These are phyloP conservation scores for Trididemnum clinides DNA, from an alignment of 23 tunicate species.

Conservation along the genomic window DNA sequence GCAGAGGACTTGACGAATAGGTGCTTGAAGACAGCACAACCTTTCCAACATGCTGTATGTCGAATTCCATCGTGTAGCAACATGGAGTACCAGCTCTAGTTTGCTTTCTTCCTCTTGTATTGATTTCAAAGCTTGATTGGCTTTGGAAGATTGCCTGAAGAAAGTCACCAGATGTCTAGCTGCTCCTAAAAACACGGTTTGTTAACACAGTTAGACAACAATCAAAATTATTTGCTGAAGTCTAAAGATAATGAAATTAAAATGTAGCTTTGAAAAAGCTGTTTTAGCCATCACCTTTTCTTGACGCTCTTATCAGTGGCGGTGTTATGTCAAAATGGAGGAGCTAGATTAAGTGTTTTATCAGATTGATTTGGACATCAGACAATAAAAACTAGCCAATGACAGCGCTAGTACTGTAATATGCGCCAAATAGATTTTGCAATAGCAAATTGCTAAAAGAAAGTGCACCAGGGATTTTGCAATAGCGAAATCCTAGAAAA, in stretches of 20 bases:
- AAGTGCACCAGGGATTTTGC: no score
- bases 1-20: conserved; percentile 50
- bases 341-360: no score
- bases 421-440: no score
- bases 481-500: no score
- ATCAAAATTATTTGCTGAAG: background rate
- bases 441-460: no score
- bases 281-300: no score
- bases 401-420: no score
- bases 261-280: no score
- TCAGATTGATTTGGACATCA: no score
- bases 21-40: conserved; percentile 44
- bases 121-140: conserved; percentile 30
- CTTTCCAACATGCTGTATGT: conserved; percentile 46
- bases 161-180: conserved; percentile 45
- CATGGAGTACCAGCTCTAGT: conserved; percentile 40
- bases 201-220: background rate
- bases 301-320: no score
- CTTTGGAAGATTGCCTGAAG: conserved; percentile 49
- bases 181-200: conserved; percentile 29
- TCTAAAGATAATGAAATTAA: background rate
- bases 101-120: conserved; percentile 5
- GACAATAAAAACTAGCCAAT: no score
- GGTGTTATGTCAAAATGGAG: no score
- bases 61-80: conserved; percentile 47